Evolutionary conservation across 2,797 vertebrate species (phyloP), one percentile per base, ranked within the genome.

Genomic region (Vultur gryphus): DNA sequence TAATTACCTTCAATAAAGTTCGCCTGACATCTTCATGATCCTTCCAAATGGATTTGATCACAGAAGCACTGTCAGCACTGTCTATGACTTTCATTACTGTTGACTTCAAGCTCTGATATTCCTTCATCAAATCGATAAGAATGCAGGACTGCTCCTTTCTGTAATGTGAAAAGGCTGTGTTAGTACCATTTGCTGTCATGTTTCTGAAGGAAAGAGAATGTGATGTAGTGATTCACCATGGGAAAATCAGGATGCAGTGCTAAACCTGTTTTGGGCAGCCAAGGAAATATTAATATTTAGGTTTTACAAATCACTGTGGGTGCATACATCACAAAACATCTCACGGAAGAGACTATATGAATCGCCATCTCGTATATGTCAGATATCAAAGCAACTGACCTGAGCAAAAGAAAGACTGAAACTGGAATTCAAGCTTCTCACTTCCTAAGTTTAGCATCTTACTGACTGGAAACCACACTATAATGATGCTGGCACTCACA

Each of bases 91-190:
- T 98, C n/a, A 83, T 96, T 75, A 99, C 97, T 65, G 95, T 65
- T 20, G 98, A 98, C 97, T 98, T 99, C 90, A 99, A 96, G 67
- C 97, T 98, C 85, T 99, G 98, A 96, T 99, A 99, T 52, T 98
- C 98, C 79, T 98, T 98, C 84, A 99, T 98, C 75, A 99, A 98
- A 72, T 99, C 98, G 1, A 99, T 98, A 83, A 99, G 97, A 87
- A 97, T 83, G 82, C 96, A 98, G 95, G 98, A 99, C 25, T 99
- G 99, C 19, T 99, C 98, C 97, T 99, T 99, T 92, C 99, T 99
- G 95, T 44, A 98, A 91, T 4, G 11, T 49, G 48, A 88, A 80
- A 90, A 78, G 28, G 8, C 14, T 69, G 11, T 31, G 11, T 93
- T 83, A 93, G 46, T 18, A 75, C 8, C 20, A 21, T 49, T 85